A percentile compares a stretch with the other conserved stretches of the same genome.
Conservation (phyloP, 2,888 invertebrate species). For the Tetramorium bicarinatum region DNA sequence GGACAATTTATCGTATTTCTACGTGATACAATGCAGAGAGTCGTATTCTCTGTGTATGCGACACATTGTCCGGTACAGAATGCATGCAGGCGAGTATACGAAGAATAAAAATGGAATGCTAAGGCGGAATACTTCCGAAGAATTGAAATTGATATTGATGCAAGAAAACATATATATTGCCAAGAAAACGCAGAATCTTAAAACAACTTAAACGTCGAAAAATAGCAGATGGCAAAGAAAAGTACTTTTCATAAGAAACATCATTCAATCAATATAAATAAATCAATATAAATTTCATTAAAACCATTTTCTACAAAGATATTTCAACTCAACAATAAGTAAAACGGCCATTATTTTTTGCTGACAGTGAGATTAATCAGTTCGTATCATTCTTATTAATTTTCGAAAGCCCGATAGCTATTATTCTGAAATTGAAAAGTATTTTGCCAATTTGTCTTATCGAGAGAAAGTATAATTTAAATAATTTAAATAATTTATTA, state of each 20-base stretch:
- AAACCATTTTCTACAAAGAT: not conserved
- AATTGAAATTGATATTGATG: constrained; percentile 28
- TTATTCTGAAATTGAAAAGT: constrained; percentile 32
- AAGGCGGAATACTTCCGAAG: constrained; percentile 25
- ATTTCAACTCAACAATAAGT: not conserved
- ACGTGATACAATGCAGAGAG: constrained; percentile 44
- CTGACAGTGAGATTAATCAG: not conserved
- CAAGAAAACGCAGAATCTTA: not conserved
- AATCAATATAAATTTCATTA: not conserved
- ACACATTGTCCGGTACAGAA: not conserved
- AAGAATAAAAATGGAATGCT: constrained; percentile 25
- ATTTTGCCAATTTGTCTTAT: not conserved
- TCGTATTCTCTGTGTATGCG: not conserved
- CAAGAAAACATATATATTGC: not conserved
- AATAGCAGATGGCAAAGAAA: not conserved
- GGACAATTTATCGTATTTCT: constrained; percentile 54
- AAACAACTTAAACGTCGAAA: not conserved
- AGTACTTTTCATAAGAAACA: not conserved
- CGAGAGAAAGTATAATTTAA: not conserved
- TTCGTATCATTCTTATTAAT: constrained; percentile 20
- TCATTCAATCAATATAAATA: too few relatives aligned
- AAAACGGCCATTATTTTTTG: not conserved
- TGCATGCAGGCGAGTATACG: constrained; percentile 8
- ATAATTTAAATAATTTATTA: not conserved
- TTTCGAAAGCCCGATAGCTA: constrained; percentile 52